Percentiles rank a stretch among this genome's conserved stretches.
Evolutionary conservation across 1,140 invertebrate species (phyloP).

Genomic region (Drosophila equinoxialis): DNA sequence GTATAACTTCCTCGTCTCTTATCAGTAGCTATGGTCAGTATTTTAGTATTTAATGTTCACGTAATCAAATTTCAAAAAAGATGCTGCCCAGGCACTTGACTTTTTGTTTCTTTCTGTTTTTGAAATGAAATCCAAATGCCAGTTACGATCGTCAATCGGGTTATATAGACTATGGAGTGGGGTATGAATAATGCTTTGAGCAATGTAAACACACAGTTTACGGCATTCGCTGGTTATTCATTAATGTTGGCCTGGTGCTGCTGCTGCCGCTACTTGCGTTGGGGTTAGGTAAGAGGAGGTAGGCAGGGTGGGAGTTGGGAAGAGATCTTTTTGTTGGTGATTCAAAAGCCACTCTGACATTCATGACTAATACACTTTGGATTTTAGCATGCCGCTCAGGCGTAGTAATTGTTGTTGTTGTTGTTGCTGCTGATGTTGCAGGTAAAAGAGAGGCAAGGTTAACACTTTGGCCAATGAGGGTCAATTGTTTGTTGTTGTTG

Average conservation of each 20-base stretch:
- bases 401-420: neutral
- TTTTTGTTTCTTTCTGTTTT: neutral
- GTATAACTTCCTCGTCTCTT: constrained; percentile 1
- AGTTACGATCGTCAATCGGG: neutral
- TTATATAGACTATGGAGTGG: constrained; percentile 8
- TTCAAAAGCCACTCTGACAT: constrained; percentile 58
- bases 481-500: neutral
- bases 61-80: constrained; percentile 39
- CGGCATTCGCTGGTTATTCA: constrained; percentile 50
- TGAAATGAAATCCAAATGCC: constrained; percentile 2
- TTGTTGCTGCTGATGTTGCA: neutral
- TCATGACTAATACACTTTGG: constrained; percentile 70
- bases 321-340: constrained; percentile 40
- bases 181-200: constrained; percentile 51
- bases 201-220: constrained; percentile 72
- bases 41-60: constrained; percentile 48
- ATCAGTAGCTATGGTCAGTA: constrained; percentile 17
- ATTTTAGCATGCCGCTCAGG: constrained; percentile 42
- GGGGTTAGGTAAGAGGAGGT: neutral
- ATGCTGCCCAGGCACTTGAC: neutral
- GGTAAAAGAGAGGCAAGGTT: constrained; percentile 2
- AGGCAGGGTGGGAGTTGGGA: neutral
- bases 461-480: neutral
- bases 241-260: constrained; percentile 27
- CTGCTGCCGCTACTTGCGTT: constrained; percentile 10